Evolutionary conservation across 2,113 vertebrate genomes (phyloP).

Genomic region (Delphinus delphis): DNA sequence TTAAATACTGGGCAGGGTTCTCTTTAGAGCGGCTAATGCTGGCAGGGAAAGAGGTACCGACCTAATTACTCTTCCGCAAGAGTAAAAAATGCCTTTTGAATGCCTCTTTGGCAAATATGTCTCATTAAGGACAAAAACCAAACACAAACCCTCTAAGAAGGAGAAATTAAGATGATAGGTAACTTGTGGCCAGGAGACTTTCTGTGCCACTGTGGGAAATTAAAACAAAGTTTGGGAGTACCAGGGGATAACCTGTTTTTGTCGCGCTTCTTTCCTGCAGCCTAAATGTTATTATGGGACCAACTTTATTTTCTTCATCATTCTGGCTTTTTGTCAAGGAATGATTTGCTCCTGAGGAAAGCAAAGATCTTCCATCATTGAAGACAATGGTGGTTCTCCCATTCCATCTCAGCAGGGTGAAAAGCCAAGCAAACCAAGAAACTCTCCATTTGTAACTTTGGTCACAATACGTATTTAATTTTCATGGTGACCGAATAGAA

Average conservation of each 20-base stretch:
- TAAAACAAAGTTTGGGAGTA: constrained; percentile 70
- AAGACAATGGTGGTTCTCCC: constrained; percentile 27
- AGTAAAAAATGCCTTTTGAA: constrained; percentile 87
- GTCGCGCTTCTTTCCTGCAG: constrained; percentile 65
- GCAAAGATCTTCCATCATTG: constrained; percentile 51
- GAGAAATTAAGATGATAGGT: constrained; percentile 86
- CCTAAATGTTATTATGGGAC: constrained; percentile 60
- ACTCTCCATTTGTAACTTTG: constrained; percentile 36
- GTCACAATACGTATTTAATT: constrained; percentile 42
- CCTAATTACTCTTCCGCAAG: constrained; percentile 88
- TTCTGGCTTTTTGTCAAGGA: constrained; percentile 66
- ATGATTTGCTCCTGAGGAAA: constrained; percentile 49
- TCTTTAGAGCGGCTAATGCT: constrained; percentile 84
- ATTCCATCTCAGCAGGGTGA: constrained; percentile 20
- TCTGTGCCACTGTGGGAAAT: constrained; percentile 83
- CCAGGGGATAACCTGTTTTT: constrained; percentile 72
- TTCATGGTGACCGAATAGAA: constrained; percentile 18
- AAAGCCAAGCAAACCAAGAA: constrained; percentile 30
- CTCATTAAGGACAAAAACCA: constrained; percentile 86
- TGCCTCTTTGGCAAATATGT: constrained; percentile 87
- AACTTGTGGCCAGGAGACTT: constrained; percentile 84
- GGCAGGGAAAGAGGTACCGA: constrained; percentile 86
- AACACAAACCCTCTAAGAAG: constrained; percentile 83
- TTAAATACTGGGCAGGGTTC: constrained; percentile 86
- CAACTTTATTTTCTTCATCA: constrained; percentile 67